phyloP scores from a whole-genome alignment of 2,113 vertebrate genomes.

The Zootoca vivipara region DNA sequence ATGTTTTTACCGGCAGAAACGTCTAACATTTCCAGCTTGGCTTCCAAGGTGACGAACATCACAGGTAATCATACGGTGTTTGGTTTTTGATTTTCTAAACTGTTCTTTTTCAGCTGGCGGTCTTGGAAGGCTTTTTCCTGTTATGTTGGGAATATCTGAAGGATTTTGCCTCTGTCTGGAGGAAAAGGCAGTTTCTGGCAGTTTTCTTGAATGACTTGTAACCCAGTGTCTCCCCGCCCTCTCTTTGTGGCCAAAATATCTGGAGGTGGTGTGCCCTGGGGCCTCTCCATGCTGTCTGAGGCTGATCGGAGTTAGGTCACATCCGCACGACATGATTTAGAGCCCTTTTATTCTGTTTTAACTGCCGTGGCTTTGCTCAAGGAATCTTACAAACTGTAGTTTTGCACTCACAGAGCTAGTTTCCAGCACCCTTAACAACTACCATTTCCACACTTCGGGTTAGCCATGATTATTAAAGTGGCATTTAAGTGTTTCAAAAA shows the following conservation, averaged over 20 bases:
- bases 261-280: neutral
- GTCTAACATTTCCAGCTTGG: neutral
- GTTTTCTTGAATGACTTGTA: neutral
- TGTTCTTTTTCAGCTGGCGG: neutral
- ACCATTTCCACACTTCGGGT: no score
- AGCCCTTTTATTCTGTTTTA: no score
- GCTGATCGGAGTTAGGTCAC: no score
- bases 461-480: no score
- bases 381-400: no score
- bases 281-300: no score
- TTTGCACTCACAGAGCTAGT: no score
- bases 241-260: neutral
- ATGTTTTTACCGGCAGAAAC: neutral
- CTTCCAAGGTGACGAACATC: constrained; percentile 28
- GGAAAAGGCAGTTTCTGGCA: neutral
- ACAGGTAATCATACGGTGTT: constrained; percentile 52
- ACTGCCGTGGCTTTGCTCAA: no score
- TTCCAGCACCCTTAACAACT: no score
- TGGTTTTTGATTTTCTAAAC: neutral
- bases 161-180: neutral
- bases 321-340: no score
- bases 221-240: neutral
- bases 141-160: neutral
- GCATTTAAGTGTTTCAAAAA: no score
- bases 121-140: neutral